Base-by-base conservation (phyloP, 1,140 invertebrate species). In the Drosophila leontia region DNA sequence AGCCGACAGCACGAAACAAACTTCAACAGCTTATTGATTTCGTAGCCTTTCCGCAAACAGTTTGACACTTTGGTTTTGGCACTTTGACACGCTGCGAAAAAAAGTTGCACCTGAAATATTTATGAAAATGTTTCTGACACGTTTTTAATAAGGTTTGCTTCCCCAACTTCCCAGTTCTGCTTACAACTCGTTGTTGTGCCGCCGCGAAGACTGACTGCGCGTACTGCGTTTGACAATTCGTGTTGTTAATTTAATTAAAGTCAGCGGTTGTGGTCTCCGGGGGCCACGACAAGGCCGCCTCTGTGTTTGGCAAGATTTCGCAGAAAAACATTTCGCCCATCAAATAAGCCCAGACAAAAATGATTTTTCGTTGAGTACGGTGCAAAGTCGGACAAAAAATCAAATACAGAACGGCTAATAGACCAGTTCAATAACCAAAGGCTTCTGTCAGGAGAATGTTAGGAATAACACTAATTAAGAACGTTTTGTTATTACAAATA, bases 41-140 rank as follows among this genome's bases (percentile, higher is more conserved):
- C 67, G 75, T 50, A 68, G 68, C 58, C 69, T 68, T 74, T 68
- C 65, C 50, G 41, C 59, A 87, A 88, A 61, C 74, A 78, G 56
- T 77, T 77, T 77, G 75, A 77, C 75, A 77, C 72, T 75, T 75
- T 76, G 71, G 74, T 76, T 77, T 78, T 77, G 75, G 74, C 69
- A 87, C 72, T 87, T 88, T 87, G 84, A 82, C 79, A 85, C 63
- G 84, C 77, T 75, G 57, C 59, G 47, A 57, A 79, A 78, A 78
- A 81, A 82, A 82, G 62, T 79, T 83, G 63, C 64, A 83, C 71
- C 85, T 87, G 80, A 87, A 88, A 87, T 87, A 87, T 87, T 87
- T 88, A 87, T 80, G 80, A 83, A 88, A 87, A 88, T 87, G 83
- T 88, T 88, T 87, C 79, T 87, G 83, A 88, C 83, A 87, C 83